Percentiles rank a stretch among this genome's conserved stretches.
Evolutionary conservation across 2,888 invertebrate genomes (phyloP).

Genomic region (Lithophane ornitopus): DNA sequence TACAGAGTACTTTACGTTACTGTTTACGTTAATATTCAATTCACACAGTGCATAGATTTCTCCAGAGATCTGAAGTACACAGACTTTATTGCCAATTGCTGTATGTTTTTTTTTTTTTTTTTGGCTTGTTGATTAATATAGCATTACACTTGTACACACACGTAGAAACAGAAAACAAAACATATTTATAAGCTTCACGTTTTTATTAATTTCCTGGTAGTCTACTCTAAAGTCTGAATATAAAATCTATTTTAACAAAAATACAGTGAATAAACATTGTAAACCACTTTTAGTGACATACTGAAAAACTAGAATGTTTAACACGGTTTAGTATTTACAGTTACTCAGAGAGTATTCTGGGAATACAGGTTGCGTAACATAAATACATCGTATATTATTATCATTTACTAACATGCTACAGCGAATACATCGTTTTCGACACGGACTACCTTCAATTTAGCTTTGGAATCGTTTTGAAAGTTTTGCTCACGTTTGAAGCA

Average conservation of each 20-base stretch:
- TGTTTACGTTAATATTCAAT: background rate
- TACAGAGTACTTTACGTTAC: background rate
- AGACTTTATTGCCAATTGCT: conserved; percentile 11
- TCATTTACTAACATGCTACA: background rate
- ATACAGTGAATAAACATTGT: background rate
- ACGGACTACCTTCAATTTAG: background rate
- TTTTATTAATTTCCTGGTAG: background rate
- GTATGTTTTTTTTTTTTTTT: background rate
- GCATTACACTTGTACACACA: background rate
- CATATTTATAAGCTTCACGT: no score
- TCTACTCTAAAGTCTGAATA: background rate
- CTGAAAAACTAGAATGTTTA: background rate
- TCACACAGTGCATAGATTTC: conserved; percentile 5
- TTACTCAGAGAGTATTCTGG: background rate
- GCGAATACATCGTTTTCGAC: background rate
- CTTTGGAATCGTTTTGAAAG: background rate
- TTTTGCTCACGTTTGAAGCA: background rate
- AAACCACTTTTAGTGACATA: background rate
- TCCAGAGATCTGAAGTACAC: background rate
- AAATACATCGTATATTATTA: no score
- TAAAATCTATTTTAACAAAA: background rate
- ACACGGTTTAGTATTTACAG: no score
- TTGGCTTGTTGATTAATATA: background rate
- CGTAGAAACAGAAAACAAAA: background rate
- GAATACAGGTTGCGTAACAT: no score